Evolutionary conservation across 2,888 invertebrate species (phyloP).

Genomic region (Halictus quadricinctus): DNA sequence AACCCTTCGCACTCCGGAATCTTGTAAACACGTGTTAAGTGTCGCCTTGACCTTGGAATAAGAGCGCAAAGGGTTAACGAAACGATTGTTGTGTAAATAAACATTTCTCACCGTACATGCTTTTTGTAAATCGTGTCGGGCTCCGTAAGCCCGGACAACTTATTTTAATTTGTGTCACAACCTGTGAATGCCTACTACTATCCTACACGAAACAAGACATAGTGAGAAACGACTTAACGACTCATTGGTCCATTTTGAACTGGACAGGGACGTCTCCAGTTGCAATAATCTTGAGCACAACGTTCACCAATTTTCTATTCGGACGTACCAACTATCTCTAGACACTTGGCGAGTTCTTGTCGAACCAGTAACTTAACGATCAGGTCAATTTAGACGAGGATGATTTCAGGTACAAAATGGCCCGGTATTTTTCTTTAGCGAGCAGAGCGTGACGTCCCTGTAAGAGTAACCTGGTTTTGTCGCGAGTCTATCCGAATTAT

Average conservation of each 20-base stretch:
- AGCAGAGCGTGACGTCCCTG: background rate
- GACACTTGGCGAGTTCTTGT: background rate
- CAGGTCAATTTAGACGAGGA: background rate
- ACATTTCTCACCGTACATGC: background rate
- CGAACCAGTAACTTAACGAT: background rate
- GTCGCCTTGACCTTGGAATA: no score
- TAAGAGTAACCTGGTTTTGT: background rate
- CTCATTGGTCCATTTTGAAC: background rate
- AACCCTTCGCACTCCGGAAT: no score
- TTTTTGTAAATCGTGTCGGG: background rate
- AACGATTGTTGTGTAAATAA: slow-evolving; percentile 5
- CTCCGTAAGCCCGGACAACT: background rate
- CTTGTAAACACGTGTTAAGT: no score
- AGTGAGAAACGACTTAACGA: background rate
- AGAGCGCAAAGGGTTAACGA: background rate
- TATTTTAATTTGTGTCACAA: background rate
- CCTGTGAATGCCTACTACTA: background rate
- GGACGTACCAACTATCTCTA: background rate
- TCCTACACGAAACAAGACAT: background rate
- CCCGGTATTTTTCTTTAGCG: background rate
- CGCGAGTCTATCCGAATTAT: background rate
- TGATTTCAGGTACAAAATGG: background rate
- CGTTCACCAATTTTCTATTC: background rate
- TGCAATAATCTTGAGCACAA: background rate
- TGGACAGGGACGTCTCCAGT: background rate